Evolutionary conservation across 2,888 invertebrate genomes (phyloP).

Genomic region (Lasioglossum calceatum): DNA sequence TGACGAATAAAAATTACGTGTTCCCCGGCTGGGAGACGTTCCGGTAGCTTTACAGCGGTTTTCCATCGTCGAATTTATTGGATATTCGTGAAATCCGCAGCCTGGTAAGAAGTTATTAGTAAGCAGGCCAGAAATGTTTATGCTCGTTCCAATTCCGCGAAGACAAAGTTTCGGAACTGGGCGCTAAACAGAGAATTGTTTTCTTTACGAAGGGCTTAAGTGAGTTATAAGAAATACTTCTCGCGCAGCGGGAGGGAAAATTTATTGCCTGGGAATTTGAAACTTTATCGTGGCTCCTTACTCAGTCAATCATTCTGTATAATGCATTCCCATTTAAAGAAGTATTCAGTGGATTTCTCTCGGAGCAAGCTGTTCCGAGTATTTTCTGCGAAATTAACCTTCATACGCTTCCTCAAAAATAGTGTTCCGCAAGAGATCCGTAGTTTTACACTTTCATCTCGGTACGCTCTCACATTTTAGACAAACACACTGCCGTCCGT

Average conservation of each 20-base stretch:
- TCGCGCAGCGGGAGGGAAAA: not conserved
- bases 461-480: not conserved
- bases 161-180: not conserved
- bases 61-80: not conserved
- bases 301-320: conserved; percentile 12
- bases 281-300: conserved; percentile 10
- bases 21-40: not conserved
- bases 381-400: not conserved
- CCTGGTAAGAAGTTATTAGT: not conserved
- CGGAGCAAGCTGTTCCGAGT: not conserved
- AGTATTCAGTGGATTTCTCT: not conserved
- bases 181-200: conserved; percentile 1
- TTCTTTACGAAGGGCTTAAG: not conserved
- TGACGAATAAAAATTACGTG: not conserved
- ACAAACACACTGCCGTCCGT: not conserved
- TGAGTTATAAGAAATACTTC: conserved; percentile 13
- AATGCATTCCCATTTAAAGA: conserved; percentile 5
- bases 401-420: not conserved
- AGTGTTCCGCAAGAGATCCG: not conserved
- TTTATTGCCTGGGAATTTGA: conserved; percentile 3
- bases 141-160: conserved; percentile 1
- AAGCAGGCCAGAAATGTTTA: not conserved
- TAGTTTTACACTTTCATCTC: not conserved
- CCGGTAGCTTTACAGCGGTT: not conserved
- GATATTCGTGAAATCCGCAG: not conserved